phyloP scores from a whole-genome alignment of 2,888 invertebrate species.

The Ephialtes manifestator region DNA sequence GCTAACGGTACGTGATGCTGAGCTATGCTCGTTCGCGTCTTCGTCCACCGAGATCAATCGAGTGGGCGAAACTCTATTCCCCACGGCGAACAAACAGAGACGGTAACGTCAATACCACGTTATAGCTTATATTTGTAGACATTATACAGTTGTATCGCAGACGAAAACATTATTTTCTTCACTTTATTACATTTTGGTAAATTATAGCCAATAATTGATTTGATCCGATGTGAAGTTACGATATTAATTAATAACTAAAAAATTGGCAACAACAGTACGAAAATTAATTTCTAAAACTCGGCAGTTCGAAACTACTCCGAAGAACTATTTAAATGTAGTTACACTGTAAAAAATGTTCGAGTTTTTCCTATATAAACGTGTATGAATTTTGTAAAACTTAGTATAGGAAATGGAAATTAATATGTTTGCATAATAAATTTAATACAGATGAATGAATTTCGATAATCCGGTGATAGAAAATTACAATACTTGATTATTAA shows the following conservation, averaged over 20 bases:
- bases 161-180: not conserved
- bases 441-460: too few relatives aligned
- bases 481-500: too few relatives aligned
- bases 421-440: too few relatives aligned
- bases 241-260: not conserved
- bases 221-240: not conserved
- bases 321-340: too few relatives aligned
- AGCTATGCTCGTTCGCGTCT: constrained; percentile 20
- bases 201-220: not conserved
- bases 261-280: not conserved
- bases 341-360: too few relatives aligned
- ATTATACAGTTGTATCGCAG: not conserved
- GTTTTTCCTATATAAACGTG: too few relatives aligned
- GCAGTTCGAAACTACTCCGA: too few relatives aligned
- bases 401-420: too few relatives aligned
- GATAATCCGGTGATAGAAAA: too few relatives aligned
- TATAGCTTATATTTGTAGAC: constrained; percentile 12
- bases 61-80: constrained; percentile 54
- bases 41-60: constrained; percentile 44
- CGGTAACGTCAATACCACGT: constrained; percentile 20
- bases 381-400: too few relatives aligned
- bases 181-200: too few relatives aligned
- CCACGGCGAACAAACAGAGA: constrained; percentile 29
- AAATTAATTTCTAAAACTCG: too few relatives aligned
- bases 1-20: constrained; percentile 52